These are phyloP conservation scores for Amiota minor DNA, from an alignment of 2,888 invertebrate genomes.

Conservation along the genomic window DNA sequence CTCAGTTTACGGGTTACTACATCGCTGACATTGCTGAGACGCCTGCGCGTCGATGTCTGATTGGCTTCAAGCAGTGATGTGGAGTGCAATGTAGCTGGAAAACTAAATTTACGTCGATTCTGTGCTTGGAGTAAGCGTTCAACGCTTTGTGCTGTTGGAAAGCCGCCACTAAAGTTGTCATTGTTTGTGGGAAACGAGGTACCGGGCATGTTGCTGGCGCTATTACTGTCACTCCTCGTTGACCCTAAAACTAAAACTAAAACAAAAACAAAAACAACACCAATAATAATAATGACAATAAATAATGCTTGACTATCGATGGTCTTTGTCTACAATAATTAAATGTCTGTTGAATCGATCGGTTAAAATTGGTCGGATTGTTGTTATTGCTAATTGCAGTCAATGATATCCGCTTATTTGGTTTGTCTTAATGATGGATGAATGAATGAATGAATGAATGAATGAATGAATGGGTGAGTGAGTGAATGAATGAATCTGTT, in stretches of 20 bases:
- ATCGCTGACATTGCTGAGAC: constrained; percentile 85
- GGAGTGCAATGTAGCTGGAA: constrained; percentile 75
- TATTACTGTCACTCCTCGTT: neutral
- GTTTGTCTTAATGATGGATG: constrained; percentile 46
- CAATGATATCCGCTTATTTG: constrained; percentile 44
- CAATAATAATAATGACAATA: neutral
- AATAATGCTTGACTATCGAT: too few species aligned
- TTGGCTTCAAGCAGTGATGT: constrained; percentile 67
- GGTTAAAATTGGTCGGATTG: neutral
- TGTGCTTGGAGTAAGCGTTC: constrained; percentile 64
- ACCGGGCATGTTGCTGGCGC: constrained; percentile 55
- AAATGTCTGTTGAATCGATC: constrained; percentile 10
- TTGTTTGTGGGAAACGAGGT: constrained; percentile 63
- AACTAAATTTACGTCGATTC: constrained; percentile 76
- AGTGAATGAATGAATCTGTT: constrained; percentile 36
- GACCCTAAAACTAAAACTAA: constrained; percentile 20
- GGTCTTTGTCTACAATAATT: neutral
- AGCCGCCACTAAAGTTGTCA: constrained; percentile 66
- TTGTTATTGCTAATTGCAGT: constrained; percentile 41
- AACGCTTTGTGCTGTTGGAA: constrained; percentile 58
- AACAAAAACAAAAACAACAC: neutral
- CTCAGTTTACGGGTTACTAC: constrained; percentile 85
- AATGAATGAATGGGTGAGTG: constrained; percentile 29
- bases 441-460: constrained; percentile 22
- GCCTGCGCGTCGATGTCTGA: constrained; percentile 74